Base-by-base conservation (phyloP, 2,797 vertebrate genomes). In the Anas flavirostris region DNA sequence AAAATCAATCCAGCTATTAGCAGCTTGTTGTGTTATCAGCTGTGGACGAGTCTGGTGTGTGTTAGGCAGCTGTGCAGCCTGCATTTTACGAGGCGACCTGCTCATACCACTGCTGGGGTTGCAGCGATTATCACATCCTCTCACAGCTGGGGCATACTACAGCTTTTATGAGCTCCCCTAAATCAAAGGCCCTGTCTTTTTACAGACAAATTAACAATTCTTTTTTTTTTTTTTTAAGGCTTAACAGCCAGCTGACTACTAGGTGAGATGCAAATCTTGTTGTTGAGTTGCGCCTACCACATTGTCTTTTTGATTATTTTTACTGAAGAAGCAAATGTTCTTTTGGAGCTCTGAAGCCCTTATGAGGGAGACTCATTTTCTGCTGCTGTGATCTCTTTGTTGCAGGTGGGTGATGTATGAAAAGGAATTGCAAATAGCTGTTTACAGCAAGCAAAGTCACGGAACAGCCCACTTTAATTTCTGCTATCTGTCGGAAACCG, bases 371-470 rank as follows among this genome's bases (percentile, higher is more conserved):
- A 90, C 81, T 97, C 88, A 94, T 96, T 97, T 97, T 96, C 94
- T 96, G 95, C 94, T 96, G 19, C 90, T 2, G 1, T 85, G 93
- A 83, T 93, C 94, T 91, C 94, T 96, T 96, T 96, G 96, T 96
- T 5, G 26, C 2, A 53, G 90, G 86, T 88, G 94, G 93, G 82
- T 95, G 96, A 94, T 94, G 92, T 95, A 96, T 96, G 95, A 96
- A 96, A 60, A 82, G 64, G 93, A 96, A 94, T 95, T 94, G 95
- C 92, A 97, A 96, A 96, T 95, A 91, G 94, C 92, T 95, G 95
- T 96, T 97, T 97, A 94, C 90, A 93, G 88, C 94, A 77, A 84
- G 95, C 88, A 85, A 90, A 96, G 91, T 94, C 95, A 91, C 7
- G 82, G 90, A 96, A 80, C 95, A 96, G 88, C 95, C 94, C 82